phyloP scores from a whole-genome alignment of 2,113 vertebrate genomes.

The Kryptolebias marmoratus region DNA sequence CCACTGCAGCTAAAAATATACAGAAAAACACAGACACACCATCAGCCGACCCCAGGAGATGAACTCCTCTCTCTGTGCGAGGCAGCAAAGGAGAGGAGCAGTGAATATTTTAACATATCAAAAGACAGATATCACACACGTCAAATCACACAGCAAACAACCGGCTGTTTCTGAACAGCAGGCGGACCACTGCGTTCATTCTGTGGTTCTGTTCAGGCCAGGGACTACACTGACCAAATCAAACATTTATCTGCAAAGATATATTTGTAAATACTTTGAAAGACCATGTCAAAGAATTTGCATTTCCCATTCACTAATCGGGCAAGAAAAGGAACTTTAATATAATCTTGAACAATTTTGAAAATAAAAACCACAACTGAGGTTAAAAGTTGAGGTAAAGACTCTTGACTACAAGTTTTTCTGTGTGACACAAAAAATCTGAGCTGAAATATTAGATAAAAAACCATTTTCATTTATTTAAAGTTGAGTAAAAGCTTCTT shows the following conservation, averaged over 20 bases:
- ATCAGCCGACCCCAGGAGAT: constrained; percentile 18
- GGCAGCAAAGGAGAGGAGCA: constrained; percentile 26
- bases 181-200: constrained; percentile 1
- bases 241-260: constrained; percentile 27
- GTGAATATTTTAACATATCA: constrained; percentile 50
- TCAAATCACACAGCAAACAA: constrained; percentile 8
- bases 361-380: no score
- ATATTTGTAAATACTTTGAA: background rate
- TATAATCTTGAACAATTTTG: no score
- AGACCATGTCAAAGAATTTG: background rate
- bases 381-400: no score
- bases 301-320: background rate
- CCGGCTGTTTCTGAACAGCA: constrained; percentile 33
- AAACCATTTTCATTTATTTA: constrained; percentile 16
- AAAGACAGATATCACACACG: constrained; percentile 30
- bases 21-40: constrained; percentile 37
- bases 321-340: no score
- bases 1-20: constrained; percentile 91
- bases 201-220: background rate
- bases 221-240: constrained; percentile 20
- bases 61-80: constrained; percentile 25
- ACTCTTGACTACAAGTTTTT: background rate
- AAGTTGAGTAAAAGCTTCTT: background rate
- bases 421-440: constrained; percentile 3
- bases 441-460: constrained; percentile 6